phyloP scores from a whole-genome alignment of 2,888 invertebrate genomes.

The Salticus scenicus region DNA sequence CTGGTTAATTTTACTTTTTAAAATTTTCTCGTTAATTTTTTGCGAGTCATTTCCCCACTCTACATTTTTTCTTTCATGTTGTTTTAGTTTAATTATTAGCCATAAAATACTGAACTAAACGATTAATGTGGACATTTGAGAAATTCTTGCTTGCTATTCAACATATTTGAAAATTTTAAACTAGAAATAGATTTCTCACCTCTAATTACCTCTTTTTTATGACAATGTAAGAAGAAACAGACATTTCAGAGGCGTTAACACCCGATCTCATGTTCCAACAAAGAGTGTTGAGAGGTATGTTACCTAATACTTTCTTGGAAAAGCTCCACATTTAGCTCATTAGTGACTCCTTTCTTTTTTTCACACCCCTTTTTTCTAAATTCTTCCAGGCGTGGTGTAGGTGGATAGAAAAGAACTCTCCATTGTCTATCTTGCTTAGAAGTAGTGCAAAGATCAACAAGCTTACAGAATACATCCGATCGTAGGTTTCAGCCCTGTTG shows the following conservation, averaged over 20 bases:
- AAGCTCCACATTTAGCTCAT: neutral
- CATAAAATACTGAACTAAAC: too few species aligned
- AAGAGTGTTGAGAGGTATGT: neutral
- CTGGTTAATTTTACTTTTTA: too few species aligned
- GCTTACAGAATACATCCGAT: neutral
- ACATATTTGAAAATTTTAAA: too few species aligned
- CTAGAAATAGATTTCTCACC: neutral
- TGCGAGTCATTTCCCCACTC: too few species aligned
- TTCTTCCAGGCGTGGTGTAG: conserved; percentile 1
- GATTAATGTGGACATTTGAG: too few species aligned
- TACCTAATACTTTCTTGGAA: neutral
- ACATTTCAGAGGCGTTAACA: neutral
- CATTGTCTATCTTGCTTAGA: neutral
- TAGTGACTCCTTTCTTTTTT: neutral
- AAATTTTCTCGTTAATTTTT: too few species aligned
- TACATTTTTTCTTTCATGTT: too few species aligned
- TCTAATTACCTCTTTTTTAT: neutral
- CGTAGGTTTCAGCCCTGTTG: neutral
- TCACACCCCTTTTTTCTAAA: neutral
- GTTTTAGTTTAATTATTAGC: too few species aligned
- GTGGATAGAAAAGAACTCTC: neutral
- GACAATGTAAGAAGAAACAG: neutral
- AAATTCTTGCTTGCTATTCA: too few species aligned
- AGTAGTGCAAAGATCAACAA: neutral
- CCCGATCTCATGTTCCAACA: conserved; percentile 1